Evolutionary conservation across 64 coral and sea anemone genomes (phyloP), one percentile per base, ranked within the genome.

Genomic region (Catalaphyllia jardinei): DNA sequence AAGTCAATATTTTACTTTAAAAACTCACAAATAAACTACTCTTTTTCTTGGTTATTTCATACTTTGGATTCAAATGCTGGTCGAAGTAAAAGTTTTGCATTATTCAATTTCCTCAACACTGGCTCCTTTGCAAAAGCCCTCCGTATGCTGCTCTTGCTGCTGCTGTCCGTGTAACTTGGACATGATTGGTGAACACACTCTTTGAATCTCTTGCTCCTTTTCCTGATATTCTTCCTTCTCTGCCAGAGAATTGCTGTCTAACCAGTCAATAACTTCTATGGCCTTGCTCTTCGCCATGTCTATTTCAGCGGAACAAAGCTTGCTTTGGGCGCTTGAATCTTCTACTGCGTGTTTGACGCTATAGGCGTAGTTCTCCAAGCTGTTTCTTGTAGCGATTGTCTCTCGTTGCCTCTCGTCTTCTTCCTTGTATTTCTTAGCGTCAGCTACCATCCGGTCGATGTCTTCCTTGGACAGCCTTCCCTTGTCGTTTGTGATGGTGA

Each of bases 401-500:
- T 91, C 88, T 4, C 94, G 82, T 10, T 95, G 89, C 52, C 67
- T 86, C 17, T 89, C 86, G 55, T 96, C 94, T 78, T 92, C 79
- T 25, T 89, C 29, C 83, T 96, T 96, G 79, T 89, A 96, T 52
- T 89, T 86, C 64, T 92, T 87, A 29, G 94, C 94, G 2, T 93
- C 94, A 52, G 38, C 31, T 29, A 90, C 76, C 94, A 96, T 96
- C 12, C 94, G 86, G 0, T 96, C 82, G n/a, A 93, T 96, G 28
- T 96, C 94, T 60, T 79, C 76, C 33, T 93, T 96, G 20, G 90
- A 90, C 75, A 96, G 62, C 10, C 94, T 81, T 55, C 90, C 87
- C 19, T 89, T 93, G 63, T 93, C 94, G 81, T 93, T 96, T 61
- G 86, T 96, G 64, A 96, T 93, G 59, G 91, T 96, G 31, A 96